Conservation (phyloP, 2,113 vertebrate genomes). For the Oplegnathus fasciatus region DNA sequence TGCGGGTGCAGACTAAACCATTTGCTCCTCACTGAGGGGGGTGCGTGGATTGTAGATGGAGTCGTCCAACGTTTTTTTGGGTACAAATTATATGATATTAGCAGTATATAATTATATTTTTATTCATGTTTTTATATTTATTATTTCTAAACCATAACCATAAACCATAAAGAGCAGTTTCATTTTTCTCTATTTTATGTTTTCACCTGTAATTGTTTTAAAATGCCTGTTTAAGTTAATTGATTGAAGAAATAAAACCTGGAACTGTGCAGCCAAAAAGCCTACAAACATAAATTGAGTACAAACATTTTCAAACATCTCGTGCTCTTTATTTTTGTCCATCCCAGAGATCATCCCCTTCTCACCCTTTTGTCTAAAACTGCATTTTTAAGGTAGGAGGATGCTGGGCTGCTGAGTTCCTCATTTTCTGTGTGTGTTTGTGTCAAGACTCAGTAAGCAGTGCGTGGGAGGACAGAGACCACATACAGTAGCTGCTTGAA, state of each 20-base stretch:
- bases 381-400: neutral
- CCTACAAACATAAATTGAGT: no score
- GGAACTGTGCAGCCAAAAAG: neutral
- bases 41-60: neutral
- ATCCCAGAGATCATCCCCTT: neutral
- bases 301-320: no score
- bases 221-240: neutral
- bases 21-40: neutral
- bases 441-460: conserved; percentile 3
- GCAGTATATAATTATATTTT: no score
- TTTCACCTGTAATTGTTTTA: neutral
- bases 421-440: neutral
- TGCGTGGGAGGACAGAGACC: conserved; percentile 34
- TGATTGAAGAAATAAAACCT: no score
- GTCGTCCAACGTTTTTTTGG: neutral
- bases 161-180: no score
- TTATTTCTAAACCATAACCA: neutral
- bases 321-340: neutral
- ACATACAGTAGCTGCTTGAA: conserved; percentile 20
- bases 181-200: neutral
- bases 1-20: neutral
- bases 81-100: neutral
- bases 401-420: neutral
- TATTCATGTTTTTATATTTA: neutral
- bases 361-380: neutral